Evolutionary conservation across 1,140 invertebrate species (phyloP), one percentile per base, ranked within the genome.

Genomic region (Propsilocerus akamusi): DNA sequence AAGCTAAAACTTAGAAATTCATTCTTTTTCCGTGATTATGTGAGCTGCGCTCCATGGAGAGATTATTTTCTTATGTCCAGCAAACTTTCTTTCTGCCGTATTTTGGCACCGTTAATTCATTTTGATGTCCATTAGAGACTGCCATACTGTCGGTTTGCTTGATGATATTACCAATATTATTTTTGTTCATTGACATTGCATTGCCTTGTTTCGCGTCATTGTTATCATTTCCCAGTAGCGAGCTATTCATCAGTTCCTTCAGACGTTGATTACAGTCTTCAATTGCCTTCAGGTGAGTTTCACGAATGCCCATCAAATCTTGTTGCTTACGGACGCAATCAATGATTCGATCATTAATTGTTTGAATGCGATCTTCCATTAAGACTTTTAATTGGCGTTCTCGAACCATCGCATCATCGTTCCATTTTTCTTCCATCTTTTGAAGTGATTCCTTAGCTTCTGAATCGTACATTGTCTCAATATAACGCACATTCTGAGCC

Each of bases 261-360:
- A 72, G 51, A 49, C 70, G 63, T 14, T 63, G 56, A 54, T 66
- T 63, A 48, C 63, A 63, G 52, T 64, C 58, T 52, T 72, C 68
- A 51, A 71, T 65, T 17, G 56, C 56, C 20, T 57, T 50, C 0
- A 69, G 34, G 51, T 70, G 64, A 24, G 61, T 58, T 49, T 65
- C 59, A 1, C 67, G 58, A 51, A 72, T 57, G 20, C 62, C 54
- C 0, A 69, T 47, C 8, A 70, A 49, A 4, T 62, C 49, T 49
- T 60, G 56, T 52, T 71, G 69, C 46, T 61, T 57, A 8, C 56
- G 26, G n/a, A 64, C 52, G 41, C 66, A 68, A 49, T 60, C 57
- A 24, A 54, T 52, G 2, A 68, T 26, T 49, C 68, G 59, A 6
- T 53, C 52, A 23, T 55, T 49, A 6, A 56, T 28, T 23, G 57